Evolutionary conservation across 1,140 invertebrate genomes (phyloP).

Genomic region (Brachionus asplanchnoidis): DNA sequence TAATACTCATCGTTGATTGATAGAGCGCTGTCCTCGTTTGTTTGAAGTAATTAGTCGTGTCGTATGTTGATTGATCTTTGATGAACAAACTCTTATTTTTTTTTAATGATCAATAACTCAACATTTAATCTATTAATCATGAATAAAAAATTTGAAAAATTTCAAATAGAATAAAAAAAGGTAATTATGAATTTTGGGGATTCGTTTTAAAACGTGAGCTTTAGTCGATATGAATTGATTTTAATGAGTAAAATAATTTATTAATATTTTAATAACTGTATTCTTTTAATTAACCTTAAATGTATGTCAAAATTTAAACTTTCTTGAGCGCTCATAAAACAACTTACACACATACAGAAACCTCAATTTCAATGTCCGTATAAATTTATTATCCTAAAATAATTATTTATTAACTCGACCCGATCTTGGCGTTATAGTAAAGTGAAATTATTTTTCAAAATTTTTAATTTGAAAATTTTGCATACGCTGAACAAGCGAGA

Average conservation of each 20-base stretch:
- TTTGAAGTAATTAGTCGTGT: background rate
- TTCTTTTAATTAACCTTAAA: conserved; percentile 15
- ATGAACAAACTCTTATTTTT: conserved; percentile 10
- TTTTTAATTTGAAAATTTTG: background rate
- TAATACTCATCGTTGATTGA: background rate
- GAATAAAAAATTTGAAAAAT: conserved; percentile 7
- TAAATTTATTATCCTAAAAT: background rate
- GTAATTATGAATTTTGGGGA: conserved; percentile 21
- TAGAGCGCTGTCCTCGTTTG: background rate
- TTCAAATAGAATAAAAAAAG: background rate
- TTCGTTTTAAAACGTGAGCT: conserved; percentile 12
- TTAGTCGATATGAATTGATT: background rate
- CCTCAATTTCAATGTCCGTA: background rate
- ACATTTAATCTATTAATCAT: background rate
- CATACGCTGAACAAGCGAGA: background rate
- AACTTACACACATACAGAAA: background rate
- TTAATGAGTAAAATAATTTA: background rate
- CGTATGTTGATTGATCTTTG: background rate
- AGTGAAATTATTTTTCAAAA: background rate
- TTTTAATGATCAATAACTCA: conserved; percentile 13
- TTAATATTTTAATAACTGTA: conserved; percentile 2
- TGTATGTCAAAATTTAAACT: conserved; percentile 27
- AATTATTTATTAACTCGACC: background rate
- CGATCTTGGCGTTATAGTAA: background rate
- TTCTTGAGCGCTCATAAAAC: background rate